Base-by-base conservation (phyloP, 2,888 invertebrate species). In the Thyatira batis region DNA sequence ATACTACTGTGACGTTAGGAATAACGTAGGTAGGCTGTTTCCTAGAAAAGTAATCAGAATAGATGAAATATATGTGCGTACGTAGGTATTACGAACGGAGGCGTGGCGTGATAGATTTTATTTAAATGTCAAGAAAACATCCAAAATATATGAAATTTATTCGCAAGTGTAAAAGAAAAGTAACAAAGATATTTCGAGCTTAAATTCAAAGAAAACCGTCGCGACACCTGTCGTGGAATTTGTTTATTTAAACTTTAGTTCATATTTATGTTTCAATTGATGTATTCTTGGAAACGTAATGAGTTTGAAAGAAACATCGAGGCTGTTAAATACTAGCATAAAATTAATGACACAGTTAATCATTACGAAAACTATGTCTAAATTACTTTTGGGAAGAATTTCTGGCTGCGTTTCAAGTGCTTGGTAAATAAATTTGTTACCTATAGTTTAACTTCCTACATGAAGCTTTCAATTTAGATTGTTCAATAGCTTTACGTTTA, bases 301-400 rank as follows among this genome's bases (percentile, higher is more conserved):
- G 21, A 54, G 33, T 58, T 57, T 50, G 50, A 44, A 49, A 49
- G 49, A 50, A 57, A 52, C 43, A 53, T 13, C 33, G 23, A 25
- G 33, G 33, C 23, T 39, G 23, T n/a, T 20, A 25, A 10, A 27
- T 39, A 49, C 52, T 58, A 51, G 53, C 56, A 21, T 53, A 44
- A 64, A 30, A 66, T 66, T 64, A 66, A 67, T 71, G 59, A 57
- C 39, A 51, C 54, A 60, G 65, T 69, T 65, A 71, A 68, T 73
- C 67, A 67, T 63, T 56, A 58, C 33, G 58, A 61, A 66, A 67
- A 51, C 11, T 27, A 57, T 59, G 59, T 71, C 66, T 70, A 62
- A 67, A 70, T 68, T 68, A 50, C 43, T 55, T 54, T 48, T 52
- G 20, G 55, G 51, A 59, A 59, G 54, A 51, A 48, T 25, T 25